These are phyloP conservation scores for Epizoanthus fatuus DNA, from an alignment of 92 coral and sea anemone species.

Conservation along the genomic window DNA sequence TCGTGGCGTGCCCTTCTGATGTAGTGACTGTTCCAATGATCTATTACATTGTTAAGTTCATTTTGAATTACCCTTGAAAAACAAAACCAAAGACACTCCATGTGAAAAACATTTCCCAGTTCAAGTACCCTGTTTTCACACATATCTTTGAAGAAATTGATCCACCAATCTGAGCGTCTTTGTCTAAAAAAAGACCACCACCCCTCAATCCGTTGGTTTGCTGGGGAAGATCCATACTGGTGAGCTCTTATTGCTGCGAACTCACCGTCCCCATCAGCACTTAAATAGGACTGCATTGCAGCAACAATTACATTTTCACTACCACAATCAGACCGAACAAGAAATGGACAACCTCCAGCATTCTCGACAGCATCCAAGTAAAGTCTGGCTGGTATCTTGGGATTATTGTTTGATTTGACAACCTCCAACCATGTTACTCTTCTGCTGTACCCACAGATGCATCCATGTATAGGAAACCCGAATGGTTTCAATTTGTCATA, in stretches of 20 bases:
- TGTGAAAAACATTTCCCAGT: slow-evolving; percentile 54
- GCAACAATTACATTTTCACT: slow-evolving; percentile 69
- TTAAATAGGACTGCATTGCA: slow-evolving; percentile 64
- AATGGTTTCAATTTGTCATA: slow-evolving; percentile 61
- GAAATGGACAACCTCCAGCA: slow-evolving; percentile 57
- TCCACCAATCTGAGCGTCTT: slow-evolving; percentile 75
- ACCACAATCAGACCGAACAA: slow-evolving; percentile 68
- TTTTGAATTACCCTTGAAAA: slow-evolving; percentile 63
- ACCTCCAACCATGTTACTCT: slow-evolving; percentile 62
- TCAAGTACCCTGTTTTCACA: slow-evolving; percentile 60
- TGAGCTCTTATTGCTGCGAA: slow-evolving; percentile 71
- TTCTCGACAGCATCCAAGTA: slow-evolving; percentile 59
- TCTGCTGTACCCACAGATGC: slow-evolving; percentile 64
- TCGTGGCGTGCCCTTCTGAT: slow-evolving; percentile 72
- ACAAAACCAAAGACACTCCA: slow-evolving; percentile 40
- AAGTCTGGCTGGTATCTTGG: slow-evolving; percentile 49
- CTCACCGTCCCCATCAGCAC: slow-evolving; percentile 44
- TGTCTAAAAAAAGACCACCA: slow-evolving; percentile 69
- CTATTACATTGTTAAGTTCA: slow-evolving; percentile 76
- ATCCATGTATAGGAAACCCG: slow-evolving; percentile 69
- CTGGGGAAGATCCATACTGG: slow-evolving; percentile 73
- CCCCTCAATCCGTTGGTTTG: slow-evolving; percentile 46
- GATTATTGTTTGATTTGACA: slow-evolving; percentile 64
- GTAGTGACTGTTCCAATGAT: slow-evolving; percentile 80
- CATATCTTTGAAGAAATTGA: slow-evolving; percentile 58